phyloP scores from a whole-genome alignment of 2,113 vertebrate genomes.

The Gymnarchus niloticus region DNA sequence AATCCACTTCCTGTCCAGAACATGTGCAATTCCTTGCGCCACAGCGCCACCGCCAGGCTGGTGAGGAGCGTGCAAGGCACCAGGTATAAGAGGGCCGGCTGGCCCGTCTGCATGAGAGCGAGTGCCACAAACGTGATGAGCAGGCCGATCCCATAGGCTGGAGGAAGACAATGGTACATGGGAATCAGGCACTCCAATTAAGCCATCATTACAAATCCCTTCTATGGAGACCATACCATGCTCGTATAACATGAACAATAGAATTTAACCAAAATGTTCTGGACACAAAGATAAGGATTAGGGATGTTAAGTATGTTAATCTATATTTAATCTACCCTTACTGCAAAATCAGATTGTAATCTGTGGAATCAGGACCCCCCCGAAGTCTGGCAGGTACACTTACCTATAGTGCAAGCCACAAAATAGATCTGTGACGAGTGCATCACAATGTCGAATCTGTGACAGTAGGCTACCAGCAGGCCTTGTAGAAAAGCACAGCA shows the following conservation, averaged over 20 bases:
- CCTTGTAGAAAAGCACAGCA: constrained; percentile 57
- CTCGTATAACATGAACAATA: too few relatives aligned
- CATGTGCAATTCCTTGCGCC: constrained; percentile 80
- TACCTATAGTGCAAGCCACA: constrained; percentile 87
- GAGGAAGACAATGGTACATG: not conserved
- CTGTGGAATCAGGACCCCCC: not conserved
- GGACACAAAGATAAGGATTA: not conserved
- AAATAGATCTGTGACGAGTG: constrained; percentile 89
- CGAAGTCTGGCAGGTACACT: constrained; percentile 33
- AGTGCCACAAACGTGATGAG: constrained; percentile 90
- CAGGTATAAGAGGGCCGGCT: constrained; percentile 91
- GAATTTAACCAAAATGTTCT: not conserved
- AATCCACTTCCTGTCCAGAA: constrained; percentile 98
- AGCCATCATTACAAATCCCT: too few relatives aligned
- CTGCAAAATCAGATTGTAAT: not conserved
- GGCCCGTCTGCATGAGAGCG: constrained; percentile 88
- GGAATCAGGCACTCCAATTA: not conserved
- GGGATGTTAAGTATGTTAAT: too few relatives aligned
- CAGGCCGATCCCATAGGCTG: constrained; percentile 89
- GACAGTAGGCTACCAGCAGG: constrained; percentile 88
- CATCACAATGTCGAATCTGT: constrained; percentile 89
- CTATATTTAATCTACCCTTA: too few relatives aligned
- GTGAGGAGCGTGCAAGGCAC: constrained; percentile 92
- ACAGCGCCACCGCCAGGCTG: constrained; percentile 80
- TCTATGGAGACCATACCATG: too few relatives aligned